Conservation (phyloP, 1,140 invertebrate species). For the Atta colombica region DNA sequence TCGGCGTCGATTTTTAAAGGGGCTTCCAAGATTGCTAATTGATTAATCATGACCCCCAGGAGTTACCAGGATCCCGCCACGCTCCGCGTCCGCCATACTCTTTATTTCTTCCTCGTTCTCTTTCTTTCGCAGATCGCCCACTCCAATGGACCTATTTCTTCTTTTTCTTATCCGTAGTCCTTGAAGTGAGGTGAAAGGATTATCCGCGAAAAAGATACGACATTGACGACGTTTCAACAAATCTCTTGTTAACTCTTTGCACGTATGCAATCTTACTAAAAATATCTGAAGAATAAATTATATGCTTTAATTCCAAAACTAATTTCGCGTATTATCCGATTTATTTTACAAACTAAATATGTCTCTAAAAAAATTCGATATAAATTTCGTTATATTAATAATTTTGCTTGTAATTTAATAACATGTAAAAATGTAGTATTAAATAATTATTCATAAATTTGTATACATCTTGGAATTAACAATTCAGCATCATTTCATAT, state of each 20-base stretch:
- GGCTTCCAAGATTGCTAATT: conserved; percentile 76
- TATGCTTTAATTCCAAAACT: not conserved
- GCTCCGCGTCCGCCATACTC: conserved; percentile 52
- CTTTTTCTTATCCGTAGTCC: conserved; percentile 46
- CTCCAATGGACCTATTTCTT: conserved; percentile 45
- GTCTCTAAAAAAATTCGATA: not conserved
- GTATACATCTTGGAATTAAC: not conserved
- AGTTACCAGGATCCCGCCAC: conserved; percentile 48
- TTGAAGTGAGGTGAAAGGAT: conserved; percentile 54
- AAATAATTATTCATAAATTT: not conserved
- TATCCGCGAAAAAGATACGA: conserved; percentile 53
- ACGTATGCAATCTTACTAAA: not conserved
- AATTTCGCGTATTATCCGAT: not conserved
- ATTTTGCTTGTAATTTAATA: not conserved
- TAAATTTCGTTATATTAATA: not conserved
- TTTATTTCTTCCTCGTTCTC: conserved; percentile 50
- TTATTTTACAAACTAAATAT: not conserved
- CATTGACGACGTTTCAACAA: conserved; percentile 38
- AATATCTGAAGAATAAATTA: not conserved
- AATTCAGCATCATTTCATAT: not conserved
- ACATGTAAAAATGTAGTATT: not conserved
- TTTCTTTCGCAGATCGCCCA: conserved; percentile 26
- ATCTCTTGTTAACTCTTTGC: conserved; percentile 44
- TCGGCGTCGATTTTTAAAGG: conserved; percentile 70
- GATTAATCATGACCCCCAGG: conserved; percentile 77